Evolutionary conservation across 1,140 invertebrate species (phyloP).

Genomic region (Campoletis sonorensis): DNA sequence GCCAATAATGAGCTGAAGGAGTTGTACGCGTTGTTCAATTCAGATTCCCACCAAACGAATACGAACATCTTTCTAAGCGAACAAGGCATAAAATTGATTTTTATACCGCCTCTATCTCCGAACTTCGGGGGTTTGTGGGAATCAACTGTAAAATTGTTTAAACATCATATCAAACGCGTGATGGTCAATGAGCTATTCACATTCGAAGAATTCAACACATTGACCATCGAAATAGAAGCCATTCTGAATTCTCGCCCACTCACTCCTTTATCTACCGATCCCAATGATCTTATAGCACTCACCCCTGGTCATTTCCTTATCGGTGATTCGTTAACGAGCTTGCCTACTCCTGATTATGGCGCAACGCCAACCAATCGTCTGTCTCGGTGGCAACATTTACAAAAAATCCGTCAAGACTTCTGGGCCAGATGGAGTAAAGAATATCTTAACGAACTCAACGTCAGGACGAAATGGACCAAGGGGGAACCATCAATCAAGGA

Average conservation of each 20-base stretch:
- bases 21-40: too few relatives aligned
- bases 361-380: conserved; percentile 50
- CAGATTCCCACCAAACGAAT: not conserved
- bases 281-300: conserved; percentile 51
- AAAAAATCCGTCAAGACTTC: conserved; percentile 56
- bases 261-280: conserved; percentile 54
- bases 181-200: conserved; percentile 5
- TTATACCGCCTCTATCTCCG: conserved; percentile 33
- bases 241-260: conserved; percentile 57
- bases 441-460: conserved; percentile 58
- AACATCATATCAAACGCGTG: conserved; percentile 39
- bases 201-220: conserved; percentile 41
- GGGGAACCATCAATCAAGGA: conserved; percentile 43
- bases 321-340: conserved; percentile 46
- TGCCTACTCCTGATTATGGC: not conserved
- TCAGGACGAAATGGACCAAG: conserved; percentile 60
- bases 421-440: conserved; percentile 56
- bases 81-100: conserved; percentile 24
- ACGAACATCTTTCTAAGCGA: conserved; percentile 8
- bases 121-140: conserved; percentile 48
- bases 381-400: conserved; percentile 36
- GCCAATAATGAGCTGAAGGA: conserved; percentile 52
- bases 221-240: conserved; percentile 53
- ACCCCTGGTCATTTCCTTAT: conserved; percentile 58
- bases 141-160: conserved; percentile 40